Conservation (phyloP, 2,797 vertebrate genomes). For the Natrix natrix region DNA sequence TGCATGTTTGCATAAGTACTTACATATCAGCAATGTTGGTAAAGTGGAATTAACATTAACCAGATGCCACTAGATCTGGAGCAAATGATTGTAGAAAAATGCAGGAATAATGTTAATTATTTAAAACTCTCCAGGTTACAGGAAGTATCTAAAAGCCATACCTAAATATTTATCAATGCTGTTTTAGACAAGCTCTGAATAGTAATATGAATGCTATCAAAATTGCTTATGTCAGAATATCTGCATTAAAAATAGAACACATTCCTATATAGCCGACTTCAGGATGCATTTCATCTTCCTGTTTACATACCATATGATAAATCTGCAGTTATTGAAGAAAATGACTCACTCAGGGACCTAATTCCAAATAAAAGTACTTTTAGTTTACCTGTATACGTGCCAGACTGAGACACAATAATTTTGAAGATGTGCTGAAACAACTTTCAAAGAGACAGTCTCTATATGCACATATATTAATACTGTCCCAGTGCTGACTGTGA, state of each 20-base stretch:
- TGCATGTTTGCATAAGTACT: neutral
- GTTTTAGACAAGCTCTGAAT: neutral
- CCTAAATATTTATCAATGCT: neutral
- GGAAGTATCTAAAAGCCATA: neutral
- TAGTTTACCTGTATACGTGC: neutral
- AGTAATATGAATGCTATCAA: neutral
- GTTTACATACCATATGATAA: neutral
- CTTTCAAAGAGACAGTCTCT: neutral
- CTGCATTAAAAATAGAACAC: neutral
- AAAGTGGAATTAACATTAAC: neutral
- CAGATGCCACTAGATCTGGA: neutral
- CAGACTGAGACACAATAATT: neutral
- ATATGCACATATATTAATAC: neutral
- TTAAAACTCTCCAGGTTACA: neutral
- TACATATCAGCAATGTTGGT: neutral
- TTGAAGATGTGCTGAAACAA: neutral
- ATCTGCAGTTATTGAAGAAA: neutral
- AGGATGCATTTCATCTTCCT: neutral
- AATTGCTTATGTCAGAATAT: neutral
- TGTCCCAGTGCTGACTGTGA: neutral
- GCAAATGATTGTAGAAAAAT: neutral
- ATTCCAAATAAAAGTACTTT: neutral
- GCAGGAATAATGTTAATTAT: neutral
- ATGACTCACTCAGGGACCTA: neutral
- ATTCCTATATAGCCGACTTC: neutral